Evolutionary conservation across 2,797 vertebrate genomes (phyloP), one percentile per base, ranked within the genome.

Genomic region (Malurus splendens): DNA sequence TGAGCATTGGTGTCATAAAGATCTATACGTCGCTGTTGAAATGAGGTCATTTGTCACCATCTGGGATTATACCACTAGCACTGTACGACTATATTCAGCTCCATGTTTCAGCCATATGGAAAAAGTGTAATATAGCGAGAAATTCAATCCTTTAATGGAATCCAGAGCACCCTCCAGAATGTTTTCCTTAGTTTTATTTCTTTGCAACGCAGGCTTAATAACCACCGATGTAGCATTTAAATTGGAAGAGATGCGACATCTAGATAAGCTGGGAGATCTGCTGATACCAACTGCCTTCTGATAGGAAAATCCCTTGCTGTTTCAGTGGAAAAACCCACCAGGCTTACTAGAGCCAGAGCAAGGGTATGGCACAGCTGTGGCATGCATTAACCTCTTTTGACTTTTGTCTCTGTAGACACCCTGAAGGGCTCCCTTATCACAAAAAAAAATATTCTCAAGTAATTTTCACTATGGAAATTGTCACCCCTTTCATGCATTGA

Each of bases 111-210:
- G 71, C 72, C 71, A 94, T 94, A 93, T 94, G 93, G 94, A 93
- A 94, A 94, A 93, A 92, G 89, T 92, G 77, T 91, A 88, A 89
- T 87, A 85, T 81, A 93, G 87, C 70, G 72, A 93, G 94, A 95
- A 95, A 96, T 92, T 71, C 66, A 91, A 93, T 89, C 87, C 70
- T 82, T 93, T 95, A 96, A 96, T 92, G 90, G 87, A 95, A 96
- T 92, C 90, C 96, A 96, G 95, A 90, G 60, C 68, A 84, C 81
- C 50, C 59, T 92, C 78, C 73, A 93, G 89, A 94, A 93, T 90
- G 77, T 94, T 96, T 93, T 94, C 76, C 51, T 92, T 94, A 62
- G 64, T 74, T 92, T 90, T 91, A 83, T 76, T 94, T 92, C 92
- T 93, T 92, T 92, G 81, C 88, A 94, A 68, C 0, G 15, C 59